Evolutionary conservation across 2,888 invertebrate genomes (phyloP).

Genomic region (Tachina fera): DNA sequence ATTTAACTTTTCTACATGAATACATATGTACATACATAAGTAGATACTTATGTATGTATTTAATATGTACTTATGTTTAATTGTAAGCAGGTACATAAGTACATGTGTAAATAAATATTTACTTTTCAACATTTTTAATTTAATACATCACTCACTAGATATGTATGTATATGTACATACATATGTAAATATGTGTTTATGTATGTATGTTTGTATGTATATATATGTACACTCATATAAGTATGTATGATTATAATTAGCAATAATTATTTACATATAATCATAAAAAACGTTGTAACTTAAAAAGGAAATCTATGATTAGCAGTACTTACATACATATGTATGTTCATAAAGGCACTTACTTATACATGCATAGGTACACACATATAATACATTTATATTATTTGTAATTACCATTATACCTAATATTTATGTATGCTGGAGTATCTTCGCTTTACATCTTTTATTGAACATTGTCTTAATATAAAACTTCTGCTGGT

Average conservation of each 20-base stretch:
- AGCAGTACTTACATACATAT: too few species aligned
- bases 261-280: too few species aligned
- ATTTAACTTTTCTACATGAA: background rate
- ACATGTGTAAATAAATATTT: background rate
- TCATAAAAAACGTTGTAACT: too few species aligned
- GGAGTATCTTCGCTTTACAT: slow-evolving; percentile 11
- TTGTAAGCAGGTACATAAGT: background rate
- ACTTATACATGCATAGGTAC: background rate
- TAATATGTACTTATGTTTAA: background rate
- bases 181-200: too few species aligned
- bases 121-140: too few species aligned
- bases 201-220: too few species aligned
- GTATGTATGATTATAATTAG: too few species aligned
- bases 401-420: background rate
- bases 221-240: too few species aligned
- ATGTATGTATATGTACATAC: too few species aligned
- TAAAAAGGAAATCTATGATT: too few species aligned
- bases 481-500: slow-evolving; percentile 6
- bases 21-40: background rate
- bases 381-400: background rate
- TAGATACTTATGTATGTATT: background rate
- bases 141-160: too few species aligned
- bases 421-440: background rate
- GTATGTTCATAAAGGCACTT: too few species aligned
- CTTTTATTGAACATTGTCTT: slow-evolving; percentile 10